A percentile compares a stretch with the other conserved stretches of the same genome.
Conservation (phyloP, 2,113 vertebrate species). For the Nerophis lumbriciformis region DNA sequence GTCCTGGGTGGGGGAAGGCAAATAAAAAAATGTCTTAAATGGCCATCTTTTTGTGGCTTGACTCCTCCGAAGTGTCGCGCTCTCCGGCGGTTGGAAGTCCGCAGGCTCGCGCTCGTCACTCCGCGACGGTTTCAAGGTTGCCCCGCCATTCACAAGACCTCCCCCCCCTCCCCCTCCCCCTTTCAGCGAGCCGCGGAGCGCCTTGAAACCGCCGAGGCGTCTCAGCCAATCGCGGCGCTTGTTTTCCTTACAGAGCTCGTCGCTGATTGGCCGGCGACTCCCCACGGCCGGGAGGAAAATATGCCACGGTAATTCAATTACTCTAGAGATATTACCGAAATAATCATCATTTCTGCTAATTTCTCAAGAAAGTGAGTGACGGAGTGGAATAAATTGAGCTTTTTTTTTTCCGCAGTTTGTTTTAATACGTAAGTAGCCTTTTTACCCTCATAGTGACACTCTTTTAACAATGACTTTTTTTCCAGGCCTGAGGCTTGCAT, state of each 20-base stretch:
- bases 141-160: conserved; percentile 61
- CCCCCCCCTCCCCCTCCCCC: conserved; percentile 10
- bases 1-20: background rate
- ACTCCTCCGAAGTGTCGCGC: conserved; percentile 29
- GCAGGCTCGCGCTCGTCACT: conserved; percentile 50
- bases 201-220: conserved; percentile 61
- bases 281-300: conserved; percentile 31
- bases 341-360: conserved; percentile 10
- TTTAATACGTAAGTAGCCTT: background rate
- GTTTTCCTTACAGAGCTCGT: conserved; percentile 65
- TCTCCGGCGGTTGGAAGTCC: conserved; percentile 50
- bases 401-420: background rate
- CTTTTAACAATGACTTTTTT: background rate
- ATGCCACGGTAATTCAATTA: conserved; percentile 53
- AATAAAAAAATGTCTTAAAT: background rate
- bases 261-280: conserved; percentile 54
- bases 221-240: conserved; percentile 69
- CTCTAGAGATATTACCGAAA: conserved; percentile 21
- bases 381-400: background rate
- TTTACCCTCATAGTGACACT: too few species aligned
- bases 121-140: conserved; percentile 68
- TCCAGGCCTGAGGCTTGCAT: background rate
- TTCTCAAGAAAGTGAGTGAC: conserved; percentile 3
- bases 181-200: conserved; percentile 39
- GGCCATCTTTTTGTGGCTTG: conserved; percentile 32